Percentiles rank a stretch among this genome's conserved stretches.
Evolutionary conservation across 37 sponge, comb jelly and placozoan genomes (phyloP).

Genomic region (Oopsacas minuta): DNA sequence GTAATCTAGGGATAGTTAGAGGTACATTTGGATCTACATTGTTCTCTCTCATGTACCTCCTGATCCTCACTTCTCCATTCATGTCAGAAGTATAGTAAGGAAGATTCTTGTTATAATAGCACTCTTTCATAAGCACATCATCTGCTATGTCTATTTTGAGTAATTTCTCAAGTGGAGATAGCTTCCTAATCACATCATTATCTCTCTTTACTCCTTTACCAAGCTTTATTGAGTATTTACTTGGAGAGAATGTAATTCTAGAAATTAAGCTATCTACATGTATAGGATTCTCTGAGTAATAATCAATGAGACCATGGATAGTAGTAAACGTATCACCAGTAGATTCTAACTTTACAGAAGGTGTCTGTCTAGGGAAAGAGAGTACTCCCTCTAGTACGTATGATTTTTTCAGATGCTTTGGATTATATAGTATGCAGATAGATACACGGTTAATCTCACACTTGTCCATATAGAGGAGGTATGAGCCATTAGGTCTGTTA

Average conservation of each 20-base stretch:
- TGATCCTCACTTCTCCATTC: not conserved
- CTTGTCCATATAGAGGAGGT: constrained; percentile 10
- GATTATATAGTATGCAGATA: not conserved
- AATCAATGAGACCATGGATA: not conserved
- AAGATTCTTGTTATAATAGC: not conserved
- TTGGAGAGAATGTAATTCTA: not conserved
- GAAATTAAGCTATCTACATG: not conserved
- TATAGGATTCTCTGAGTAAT: not conserved
- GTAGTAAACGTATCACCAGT: constrained; percentile 3
- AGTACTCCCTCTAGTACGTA: not conserved
- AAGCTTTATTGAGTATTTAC: not conserved
- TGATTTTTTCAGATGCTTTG: not conserved
- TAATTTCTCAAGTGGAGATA: not conserved
- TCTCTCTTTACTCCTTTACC: not conserved
- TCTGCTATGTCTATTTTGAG: not conserved
- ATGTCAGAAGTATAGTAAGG: not conserved
- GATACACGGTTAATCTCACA: constrained; percentile 4
- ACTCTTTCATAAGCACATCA: not conserved
- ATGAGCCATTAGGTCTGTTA: not conserved
- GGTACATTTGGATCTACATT: not conserved
- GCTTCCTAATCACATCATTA: not conserved
- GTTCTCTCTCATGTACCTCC: not conserved
- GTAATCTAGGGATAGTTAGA: not conserved
- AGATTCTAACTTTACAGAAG: not conserved
- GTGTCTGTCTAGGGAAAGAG: not conserved